Evolutionary conservation across 2,113 vertebrate species (phyloP).

Genomic region (Podarcis cretensis): DNA sequence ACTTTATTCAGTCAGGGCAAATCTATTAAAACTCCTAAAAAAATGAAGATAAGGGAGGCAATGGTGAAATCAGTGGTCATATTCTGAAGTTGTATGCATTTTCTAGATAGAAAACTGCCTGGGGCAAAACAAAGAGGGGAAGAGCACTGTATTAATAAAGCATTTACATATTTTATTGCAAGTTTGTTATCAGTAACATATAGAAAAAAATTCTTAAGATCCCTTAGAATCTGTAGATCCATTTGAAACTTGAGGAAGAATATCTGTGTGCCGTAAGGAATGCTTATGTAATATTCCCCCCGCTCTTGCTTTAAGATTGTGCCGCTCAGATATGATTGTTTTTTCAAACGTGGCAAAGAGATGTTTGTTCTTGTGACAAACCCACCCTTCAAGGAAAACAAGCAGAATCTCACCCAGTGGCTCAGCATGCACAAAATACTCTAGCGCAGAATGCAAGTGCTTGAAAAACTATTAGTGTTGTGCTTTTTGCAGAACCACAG

Average conservation of each 20-base stretch:
- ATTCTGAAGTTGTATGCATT: neutral
- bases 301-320: conserved; percentile 42
- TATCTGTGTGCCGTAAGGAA: conserved; percentile 36
- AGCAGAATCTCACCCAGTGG: conserved; percentile 25
- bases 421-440: conserved; percentile 55
- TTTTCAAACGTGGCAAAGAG: conserved; percentile 41
- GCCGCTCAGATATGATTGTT: conserved; percentile 42
- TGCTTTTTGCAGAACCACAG: conserved; percentile 48
- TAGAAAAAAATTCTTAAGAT: conserved; percentile 64
- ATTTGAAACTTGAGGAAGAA: conserved; percentile 58
- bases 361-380: conserved; percentile 25
- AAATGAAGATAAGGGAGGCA: neutral
- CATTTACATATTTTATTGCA: conserved; percentile 74
- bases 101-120: neutral
- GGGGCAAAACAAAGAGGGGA: neutral
- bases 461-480: neutral
- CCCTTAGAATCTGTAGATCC: conserved; percentile 25
- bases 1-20: neutral
- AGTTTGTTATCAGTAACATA: conserved; percentile 59
- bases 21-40: neutral
- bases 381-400: conserved; percentile 52
- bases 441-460: conserved; percentile 37
- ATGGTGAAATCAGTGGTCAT: neutral
- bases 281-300: conserved; percentile 39
- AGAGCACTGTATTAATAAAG: conserved; percentile 25